Conservation (phyloP, 2,113 vertebrate species). For the Nothobranchius kuhntae region DNA sequence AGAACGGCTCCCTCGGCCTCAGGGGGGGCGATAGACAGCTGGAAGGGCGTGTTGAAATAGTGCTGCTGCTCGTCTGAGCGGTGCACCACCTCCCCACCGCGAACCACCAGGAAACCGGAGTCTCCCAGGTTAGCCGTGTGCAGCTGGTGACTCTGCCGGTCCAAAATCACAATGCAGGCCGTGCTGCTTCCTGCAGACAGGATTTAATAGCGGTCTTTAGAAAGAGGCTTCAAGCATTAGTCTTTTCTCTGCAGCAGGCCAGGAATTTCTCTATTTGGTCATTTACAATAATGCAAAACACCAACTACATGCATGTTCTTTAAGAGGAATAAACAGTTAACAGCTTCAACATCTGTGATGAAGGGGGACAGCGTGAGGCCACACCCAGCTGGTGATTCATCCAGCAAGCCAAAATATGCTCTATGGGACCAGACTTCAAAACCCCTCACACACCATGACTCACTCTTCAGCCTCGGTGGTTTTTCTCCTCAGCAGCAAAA, state of each 20-base stretch:
- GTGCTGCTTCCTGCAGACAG: conserved; percentile 89
- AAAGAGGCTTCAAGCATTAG: too few species aligned
- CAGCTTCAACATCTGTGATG: not conserved
- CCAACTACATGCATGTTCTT: too few species aligned
- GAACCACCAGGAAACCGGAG: conserved; percentile 94
- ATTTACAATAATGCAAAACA: too few species aligned
- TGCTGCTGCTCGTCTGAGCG: conserved; percentile 97
- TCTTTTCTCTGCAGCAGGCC: too few species aligned
- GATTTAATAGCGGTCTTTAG: too few species aligned
- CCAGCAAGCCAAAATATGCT: conserved; percentile 46
- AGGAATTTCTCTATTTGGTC: too few species aligned
- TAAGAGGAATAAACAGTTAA: not conserved
- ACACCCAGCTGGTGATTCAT: conserved; percentile 68
- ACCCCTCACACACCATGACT: conserved; percentile 58
- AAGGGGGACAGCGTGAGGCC: conserved; percentile 29
- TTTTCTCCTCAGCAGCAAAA: conserved; percentile 37
- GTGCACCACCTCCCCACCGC: conserved; percentile 95
- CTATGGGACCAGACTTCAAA: conserved; percentile 54
- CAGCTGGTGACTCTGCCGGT: conserved; percentile 92
- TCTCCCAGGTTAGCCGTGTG: conserved; percentile 98
- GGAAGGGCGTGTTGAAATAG: conserved; percentile 96
- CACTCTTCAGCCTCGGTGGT: conserved; percentile 39
- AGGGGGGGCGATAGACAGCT: conserved; percentile 93
- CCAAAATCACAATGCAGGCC: conserved; percentile 90
- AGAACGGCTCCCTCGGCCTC: conserved; percentile 91